These are phyloP conservation scores for Nomada fucata DNA, from an alignment of 2,888 invertebrate genomes.

Conservation along the genomic window DNA sequence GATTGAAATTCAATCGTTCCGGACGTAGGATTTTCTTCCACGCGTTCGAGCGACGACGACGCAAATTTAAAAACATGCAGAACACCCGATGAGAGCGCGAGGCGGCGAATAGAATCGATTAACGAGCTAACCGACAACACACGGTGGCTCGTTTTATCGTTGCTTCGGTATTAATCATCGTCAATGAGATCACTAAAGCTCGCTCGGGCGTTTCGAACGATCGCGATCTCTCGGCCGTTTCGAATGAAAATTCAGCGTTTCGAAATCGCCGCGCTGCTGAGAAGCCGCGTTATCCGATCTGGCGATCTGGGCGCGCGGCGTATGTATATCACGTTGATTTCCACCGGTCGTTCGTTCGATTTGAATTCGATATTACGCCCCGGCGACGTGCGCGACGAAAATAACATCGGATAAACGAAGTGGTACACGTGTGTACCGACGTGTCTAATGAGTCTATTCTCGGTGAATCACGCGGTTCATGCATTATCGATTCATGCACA, in stretches of 20 bases:
- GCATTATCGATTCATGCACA: conserved; percentile 5
- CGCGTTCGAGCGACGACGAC: too few relatives aligned
- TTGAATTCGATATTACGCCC: conserved; percentile 24
- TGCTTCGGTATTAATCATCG: conserved; percentile 21
- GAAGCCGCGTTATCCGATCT: background rate
- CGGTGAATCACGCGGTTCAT: conserved; percentile 15
- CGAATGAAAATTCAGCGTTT: conserved; percentile 22
- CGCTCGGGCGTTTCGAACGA: background rate
- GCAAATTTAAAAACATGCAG: background rate
- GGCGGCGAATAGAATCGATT: conserved; percentile 22
- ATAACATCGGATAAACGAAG: conserved; percentile 19
- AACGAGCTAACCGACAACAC: conserved; percentile 1
- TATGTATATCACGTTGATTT: background rate
- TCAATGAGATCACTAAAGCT: background rate
- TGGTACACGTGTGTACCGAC: conserved; percentile 17
- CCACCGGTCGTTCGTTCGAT: conserved; percentile 21
- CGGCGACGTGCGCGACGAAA: conserved; percentile 19
- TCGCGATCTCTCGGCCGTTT: conserved; percentile 5
- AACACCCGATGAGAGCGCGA: background rate
- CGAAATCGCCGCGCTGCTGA: conserved; percentile 11
- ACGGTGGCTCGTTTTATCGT: background rate
- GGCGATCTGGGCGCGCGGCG: conserved; percentile 9
- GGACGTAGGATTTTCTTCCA: background rate
- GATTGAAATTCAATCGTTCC: too few relatives aligned
- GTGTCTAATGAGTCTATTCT: conserved; percentile 25